Percentiles rank a stretch among this genome's conserved stretches.
These are phyloP conservation scores for Menura novaehollandiae DNA, from an alignment of 2,113 vertebrate genomes.

Conservation along the genomic window DNA sequence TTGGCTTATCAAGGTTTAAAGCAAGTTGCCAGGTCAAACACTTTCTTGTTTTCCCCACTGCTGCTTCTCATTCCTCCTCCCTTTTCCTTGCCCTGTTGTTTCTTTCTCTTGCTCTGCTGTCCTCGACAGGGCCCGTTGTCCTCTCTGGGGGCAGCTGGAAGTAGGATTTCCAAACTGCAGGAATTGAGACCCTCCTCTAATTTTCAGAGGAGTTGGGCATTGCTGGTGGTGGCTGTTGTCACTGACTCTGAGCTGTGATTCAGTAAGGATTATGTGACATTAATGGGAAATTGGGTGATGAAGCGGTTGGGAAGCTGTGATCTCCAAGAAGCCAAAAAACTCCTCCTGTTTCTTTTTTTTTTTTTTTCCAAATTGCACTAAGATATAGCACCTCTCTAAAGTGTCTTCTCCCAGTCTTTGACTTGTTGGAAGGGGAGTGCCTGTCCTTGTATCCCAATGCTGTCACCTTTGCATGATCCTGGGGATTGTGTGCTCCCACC, in stretches of 20 bases:
- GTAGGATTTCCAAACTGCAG: neutral
- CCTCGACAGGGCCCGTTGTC: neutral
- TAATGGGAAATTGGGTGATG: neutral
- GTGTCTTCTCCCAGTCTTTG: neutral
- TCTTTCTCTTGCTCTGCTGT: neutral
- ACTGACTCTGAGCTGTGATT: neutral
- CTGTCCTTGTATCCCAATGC: neutral
- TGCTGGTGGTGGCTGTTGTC: neutral
- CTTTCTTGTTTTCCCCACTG: neutral
- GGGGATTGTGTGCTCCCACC: neutral
- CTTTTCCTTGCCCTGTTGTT: neutral
- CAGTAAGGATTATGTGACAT: neutral
- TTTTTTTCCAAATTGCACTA: neutral
- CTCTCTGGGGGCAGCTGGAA: neutral
- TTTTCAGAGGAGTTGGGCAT: neutral
- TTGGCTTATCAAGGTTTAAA: slow-evolving; percentile 94
- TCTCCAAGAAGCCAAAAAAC: neutral
- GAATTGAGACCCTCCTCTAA: neutral
- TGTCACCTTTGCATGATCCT: neutral
- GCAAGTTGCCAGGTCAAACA: slow-evolving; percentile 89
- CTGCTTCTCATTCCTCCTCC: neutral
- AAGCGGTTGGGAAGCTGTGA: neutral
- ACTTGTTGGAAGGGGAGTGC: neutral
- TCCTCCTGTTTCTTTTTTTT: neutral
- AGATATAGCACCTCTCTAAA: neutral